Evolutionary conservation across 2,113 vertebrate genomes (phyloP), one percentile per base, ranked within the genome.

Genomic region (Malurus elegans): DNA sequence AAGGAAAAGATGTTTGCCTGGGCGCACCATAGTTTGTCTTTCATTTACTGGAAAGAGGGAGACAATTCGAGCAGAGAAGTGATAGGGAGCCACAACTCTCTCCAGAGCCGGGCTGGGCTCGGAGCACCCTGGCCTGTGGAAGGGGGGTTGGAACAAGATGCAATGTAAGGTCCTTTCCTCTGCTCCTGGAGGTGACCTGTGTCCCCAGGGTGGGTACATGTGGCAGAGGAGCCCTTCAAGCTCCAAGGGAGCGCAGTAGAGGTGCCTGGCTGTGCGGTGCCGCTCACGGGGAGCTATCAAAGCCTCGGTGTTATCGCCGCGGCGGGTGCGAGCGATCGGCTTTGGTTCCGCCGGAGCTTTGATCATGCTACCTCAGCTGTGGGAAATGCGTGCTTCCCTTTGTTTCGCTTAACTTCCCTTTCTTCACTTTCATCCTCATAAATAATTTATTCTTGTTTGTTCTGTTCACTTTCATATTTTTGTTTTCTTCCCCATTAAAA

Each of bases 401-500:
- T 93, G 92, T 92, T 88, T 94, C 69, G 3, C 18, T 86, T 93
- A 95, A 95, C 86, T 91, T 91, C n/a, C 80, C 89, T 67, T 81
- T 95, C 91, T 93, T 95, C 91, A 12, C 95, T 95, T 97, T 95
- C 92, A 96, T 93, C 95, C 93, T 91, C 73, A 71, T 84, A 36
- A 93, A 92, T 92, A 72, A 96, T 96, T 89, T 87, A 93, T 95
- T 75, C 96, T 62, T 95, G 88, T 96, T 96, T 97, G 88, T 95
- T 96, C 94, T 93, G 16, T 67, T 89, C 86, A 3, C 95, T 95
- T 95, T 91, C 89, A 84, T 81, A 57, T 86, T 92, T 94, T 83
- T 91, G 74, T 95, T 97, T 91, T 89, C 91, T 79, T 79, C 66
- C 5, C 70, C 81, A 38, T 92, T 69, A 89, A 91, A 87, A 91